Conservation (phyloP, 2,797 vertebrate genomes). For the Limosa lapponica region DNA sequence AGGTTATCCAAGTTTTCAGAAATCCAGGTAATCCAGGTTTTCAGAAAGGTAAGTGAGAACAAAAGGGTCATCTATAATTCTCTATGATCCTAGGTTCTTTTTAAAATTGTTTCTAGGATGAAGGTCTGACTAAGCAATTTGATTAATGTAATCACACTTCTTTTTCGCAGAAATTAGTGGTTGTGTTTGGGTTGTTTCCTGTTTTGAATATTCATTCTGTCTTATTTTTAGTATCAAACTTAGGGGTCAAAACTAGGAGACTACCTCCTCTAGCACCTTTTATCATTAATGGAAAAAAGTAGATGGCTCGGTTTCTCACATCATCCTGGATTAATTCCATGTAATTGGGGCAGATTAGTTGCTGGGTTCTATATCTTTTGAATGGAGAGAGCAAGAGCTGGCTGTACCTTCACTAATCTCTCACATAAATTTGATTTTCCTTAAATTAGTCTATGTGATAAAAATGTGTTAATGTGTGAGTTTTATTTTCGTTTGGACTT, state of each 20-base stretch:
- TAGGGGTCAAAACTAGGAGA: not conserved
- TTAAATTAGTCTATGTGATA: not conserved
- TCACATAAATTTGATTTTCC: not conserved
- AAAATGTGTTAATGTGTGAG: not conserved
- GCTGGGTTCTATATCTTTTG: not conserved
- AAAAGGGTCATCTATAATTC: not conserved
- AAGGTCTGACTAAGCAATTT: not conserved
- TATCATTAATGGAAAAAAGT: not conserved
- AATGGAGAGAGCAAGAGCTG: not conserved
- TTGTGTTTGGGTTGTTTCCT: not conserved
- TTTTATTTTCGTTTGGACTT: not conserved
- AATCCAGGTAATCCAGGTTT: not conserved
- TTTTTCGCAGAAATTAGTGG: accelerated
- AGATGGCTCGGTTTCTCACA: not conserved
- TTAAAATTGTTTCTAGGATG: not conserved
- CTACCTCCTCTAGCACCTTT: not conserved
- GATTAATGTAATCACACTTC: not conserved
- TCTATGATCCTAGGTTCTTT: not conserved
- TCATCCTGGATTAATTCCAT: not conserved
- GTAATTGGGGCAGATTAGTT: not conserved
- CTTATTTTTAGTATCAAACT: not conserved
- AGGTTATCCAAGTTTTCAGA: not conserved
- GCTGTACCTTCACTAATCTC: not conserved
- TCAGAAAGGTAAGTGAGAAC: not conserved
- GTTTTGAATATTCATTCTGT: not conserved